Conservation (phyloP, 1,140 invertebrate species). For the Triops longicaudatus region DNA sequence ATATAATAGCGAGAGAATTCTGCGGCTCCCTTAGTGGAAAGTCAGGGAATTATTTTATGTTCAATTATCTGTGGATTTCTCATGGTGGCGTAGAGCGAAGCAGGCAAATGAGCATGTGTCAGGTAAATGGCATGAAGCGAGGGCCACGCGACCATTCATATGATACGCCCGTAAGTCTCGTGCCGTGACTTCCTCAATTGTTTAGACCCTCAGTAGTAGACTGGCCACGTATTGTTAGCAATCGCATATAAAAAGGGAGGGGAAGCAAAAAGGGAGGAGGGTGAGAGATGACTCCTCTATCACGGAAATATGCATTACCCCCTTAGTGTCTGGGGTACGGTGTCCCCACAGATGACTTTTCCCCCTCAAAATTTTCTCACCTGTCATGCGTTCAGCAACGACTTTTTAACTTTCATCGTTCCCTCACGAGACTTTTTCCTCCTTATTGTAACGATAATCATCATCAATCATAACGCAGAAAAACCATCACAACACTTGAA, state of each 20-base stretch:
- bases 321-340: neutral
- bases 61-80: conserved; percentile 12
- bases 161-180: conserved; percentile 8
- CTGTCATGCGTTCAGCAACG: neutral
- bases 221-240: neutral
- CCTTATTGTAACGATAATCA: neutral
- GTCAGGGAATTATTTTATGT: neutral
- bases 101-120: conserved; percentile 1
- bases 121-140: conserved; percentile 14
- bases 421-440: neutral
- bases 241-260: neutral
- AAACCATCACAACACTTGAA: neutral
- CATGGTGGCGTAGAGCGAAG: neutral
- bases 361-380: neutral
- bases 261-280: neutral
- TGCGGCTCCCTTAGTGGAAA: neutral
- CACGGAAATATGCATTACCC: conserved; percentile 4
- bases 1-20: no score
- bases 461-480: conserved; percentile 4
- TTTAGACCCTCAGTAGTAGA: neutral
- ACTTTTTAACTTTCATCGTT: neutral
- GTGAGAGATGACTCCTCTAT: conserved; percentile 12
- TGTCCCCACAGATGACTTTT: neutral
- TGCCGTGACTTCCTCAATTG: conserved; percentile 14
- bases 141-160: conserved; percentile 5